phyloP scores from a whole-genome alignment of 2,113 vertebrate genomes.

The Ceyx melanurus region DNA sequence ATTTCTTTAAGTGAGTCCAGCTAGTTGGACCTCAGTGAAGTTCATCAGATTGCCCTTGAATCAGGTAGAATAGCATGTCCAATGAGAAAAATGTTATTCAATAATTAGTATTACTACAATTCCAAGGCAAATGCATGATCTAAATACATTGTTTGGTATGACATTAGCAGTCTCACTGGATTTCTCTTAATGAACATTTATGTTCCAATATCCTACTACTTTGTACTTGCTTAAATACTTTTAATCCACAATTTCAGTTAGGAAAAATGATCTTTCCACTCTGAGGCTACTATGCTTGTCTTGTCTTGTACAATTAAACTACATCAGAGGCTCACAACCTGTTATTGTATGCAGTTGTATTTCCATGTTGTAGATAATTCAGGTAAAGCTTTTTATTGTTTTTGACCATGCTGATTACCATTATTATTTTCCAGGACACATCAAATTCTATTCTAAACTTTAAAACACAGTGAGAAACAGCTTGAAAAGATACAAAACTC shows the following conservation, averaged over 20 bases:
- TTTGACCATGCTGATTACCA: not conserved
- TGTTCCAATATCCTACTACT: not conserved
- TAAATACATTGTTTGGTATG: not conserved
- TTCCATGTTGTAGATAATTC: not conserved
- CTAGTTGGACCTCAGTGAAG: not conserved
- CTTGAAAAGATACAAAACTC: not conserved
- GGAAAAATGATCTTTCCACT: not conserved
- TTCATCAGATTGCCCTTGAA: not conserved
- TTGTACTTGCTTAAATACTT: not conserved
- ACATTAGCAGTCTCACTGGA: not conserved
- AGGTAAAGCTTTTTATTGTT: not conserved
- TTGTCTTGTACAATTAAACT: not conserved
- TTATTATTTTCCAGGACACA: not conserved
- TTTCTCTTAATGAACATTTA: not conserved
- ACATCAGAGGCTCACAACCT: not conserved
- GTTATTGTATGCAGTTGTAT: not conserved
- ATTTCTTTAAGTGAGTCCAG: not conserved
- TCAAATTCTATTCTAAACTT: not conserved
- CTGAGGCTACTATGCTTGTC: not conserved
- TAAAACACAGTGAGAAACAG: not conserved
- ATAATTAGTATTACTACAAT: not conserved
- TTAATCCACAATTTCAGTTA: not conserved
- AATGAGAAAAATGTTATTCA: not conserved
- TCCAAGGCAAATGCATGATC: accelerated
- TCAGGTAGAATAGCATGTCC: not conserved